Base-by-base conservation (phyloP, 2,113 vertebrate genomes). In the Anguilla rostrata region DNA sequence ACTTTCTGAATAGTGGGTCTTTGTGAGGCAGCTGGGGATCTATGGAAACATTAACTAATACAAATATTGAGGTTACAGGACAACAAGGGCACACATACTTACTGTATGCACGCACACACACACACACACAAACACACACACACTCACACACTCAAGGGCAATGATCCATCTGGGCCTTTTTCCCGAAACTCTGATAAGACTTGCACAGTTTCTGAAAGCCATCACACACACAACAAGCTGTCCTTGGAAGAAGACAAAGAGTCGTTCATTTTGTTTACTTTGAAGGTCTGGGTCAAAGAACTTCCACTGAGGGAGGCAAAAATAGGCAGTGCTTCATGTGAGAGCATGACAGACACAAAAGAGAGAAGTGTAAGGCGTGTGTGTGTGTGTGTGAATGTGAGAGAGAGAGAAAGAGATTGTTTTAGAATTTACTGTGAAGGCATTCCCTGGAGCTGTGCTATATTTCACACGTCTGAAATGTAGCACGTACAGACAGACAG, bases 101-200 rank as follows among this genome's bases (percentile, higher is more conserved):
- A 34, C 39, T 49, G 26, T 43, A 16, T 63, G 12, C 83, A 39
- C 22, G 8, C 7, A 39, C 20, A 15, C 39, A 49, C 75, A 81
- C 78, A 49, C 15, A 56, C 82, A 90, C 14, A 20, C 41, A 78
- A 9, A 86, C 53, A 34, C 2, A 79, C 39, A 39, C 15, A 83
- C 7, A 56, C 34, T 81, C 16, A 63, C 26, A 46, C 5, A 84
- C 39, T 56, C 43, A 87, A 14, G 60, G 60, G 5, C 5, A 66
- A 20, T 22, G 60, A 66, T 66, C 2, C 22, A 66, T 5, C 60
- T 26, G 22, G 60, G 60, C 20, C 3, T 5, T 66, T 66, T 26
- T 66, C 60, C 60, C 8, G 22, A 8, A 8, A 66, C 60, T 66
- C 22, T 66, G 60, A 66, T 66, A 66, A 66, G 60, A 66, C 22